These are phyloP conservation scores for Clarias laeviceps DNA, from an alignment of 2,797 vertebrate genomes.

Conservation along the genomic window DNA sequence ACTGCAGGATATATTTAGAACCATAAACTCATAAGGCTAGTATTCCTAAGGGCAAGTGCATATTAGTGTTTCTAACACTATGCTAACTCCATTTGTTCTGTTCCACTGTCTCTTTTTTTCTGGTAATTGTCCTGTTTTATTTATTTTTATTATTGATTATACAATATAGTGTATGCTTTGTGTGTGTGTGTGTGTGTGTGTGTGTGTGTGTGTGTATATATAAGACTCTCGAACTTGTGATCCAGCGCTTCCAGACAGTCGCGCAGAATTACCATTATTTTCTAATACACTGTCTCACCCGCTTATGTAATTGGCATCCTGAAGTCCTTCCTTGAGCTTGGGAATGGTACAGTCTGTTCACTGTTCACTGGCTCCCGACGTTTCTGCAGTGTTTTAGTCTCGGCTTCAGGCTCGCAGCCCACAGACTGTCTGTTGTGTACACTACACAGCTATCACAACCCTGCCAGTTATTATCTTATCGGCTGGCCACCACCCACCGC, in stretches of 20 bases:
- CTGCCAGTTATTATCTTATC: conserved; percentile 21
- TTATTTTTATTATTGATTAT: background rate
- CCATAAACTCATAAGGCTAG: conserved; percentile 21
- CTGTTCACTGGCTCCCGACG: background rate
- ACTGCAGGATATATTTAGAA: conserved; percentile 29
- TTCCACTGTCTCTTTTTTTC: background rate
- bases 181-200: background rate
- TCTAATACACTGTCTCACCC: background rate
- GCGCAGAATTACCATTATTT: conserved; percentile 17
- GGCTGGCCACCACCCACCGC: background rate
- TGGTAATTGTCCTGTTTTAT: conserved; percentile 10
- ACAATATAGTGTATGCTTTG: background rate
- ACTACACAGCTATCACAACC: background rate
- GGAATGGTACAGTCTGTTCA: conserved; percentile 1
- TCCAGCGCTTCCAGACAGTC: background rate
- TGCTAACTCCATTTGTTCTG: conserved; percentile 6
- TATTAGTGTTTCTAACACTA: conserved; percentile 13
- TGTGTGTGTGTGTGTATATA: background rate
- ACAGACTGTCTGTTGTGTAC: conserved; percentile 7
- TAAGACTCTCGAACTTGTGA: background rate
- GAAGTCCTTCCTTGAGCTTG: background rate
- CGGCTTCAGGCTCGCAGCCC: background rate
- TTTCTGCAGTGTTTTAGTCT: conserved; percentile 3
- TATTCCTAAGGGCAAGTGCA: conserved; percentile 13
- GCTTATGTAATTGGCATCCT: conserved; percentile 5